Evolutionary conservation across 2,888 invertebrate species (phyloP).

Genomic region (Sphecodes monilicornis): DNA sequence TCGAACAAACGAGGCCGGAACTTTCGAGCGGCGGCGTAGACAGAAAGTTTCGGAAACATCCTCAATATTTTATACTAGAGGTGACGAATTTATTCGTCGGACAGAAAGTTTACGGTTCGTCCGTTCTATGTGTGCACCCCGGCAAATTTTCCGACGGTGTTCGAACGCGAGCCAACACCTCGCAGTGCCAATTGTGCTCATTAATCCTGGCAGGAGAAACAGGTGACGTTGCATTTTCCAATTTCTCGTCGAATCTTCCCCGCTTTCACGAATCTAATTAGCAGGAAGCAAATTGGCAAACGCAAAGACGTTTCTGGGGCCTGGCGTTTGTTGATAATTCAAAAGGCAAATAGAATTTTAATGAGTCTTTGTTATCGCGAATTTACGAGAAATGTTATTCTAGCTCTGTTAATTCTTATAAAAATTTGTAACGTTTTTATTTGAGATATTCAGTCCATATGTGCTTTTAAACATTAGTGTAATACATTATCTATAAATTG

Average conservation of each 20-base stretch:
- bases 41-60: background rate
- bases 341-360: background rate
- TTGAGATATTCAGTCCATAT: background rate
- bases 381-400: background rate
- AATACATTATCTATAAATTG: background rate
- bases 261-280: slow-evolving; percentile 47
- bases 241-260: slow-evolving; percentile 55
- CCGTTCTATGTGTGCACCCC: background rate
- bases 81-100: slow-evolving; percentile 14
- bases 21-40: background rate
- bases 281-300: background rate
- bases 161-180: background rate
- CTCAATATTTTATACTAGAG: slow-evolving; percentile 12
- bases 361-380: background rate
- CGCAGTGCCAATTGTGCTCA: slow-evolving; percentile 31
- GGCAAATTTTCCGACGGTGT: slow-evolving; percentile 21
- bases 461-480: background rate
- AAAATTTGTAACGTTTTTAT: background rate
- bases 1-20: slow-evolving; percentile 5
- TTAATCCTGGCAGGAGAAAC: slow-evolving; percentile 31
- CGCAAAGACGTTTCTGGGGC: background rate
- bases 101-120: background rate
- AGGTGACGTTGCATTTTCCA: slow-evolving; percentile 42
- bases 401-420: background rate
- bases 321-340: background rate